A percentile compares a stretch with the other conserved stretches of the same genome.
These are phyloP conservation scores for Zygaena filipendulae DNA, from an alignment of 2,888 invertebrate species.

Conservation along the genomic window DNA sequence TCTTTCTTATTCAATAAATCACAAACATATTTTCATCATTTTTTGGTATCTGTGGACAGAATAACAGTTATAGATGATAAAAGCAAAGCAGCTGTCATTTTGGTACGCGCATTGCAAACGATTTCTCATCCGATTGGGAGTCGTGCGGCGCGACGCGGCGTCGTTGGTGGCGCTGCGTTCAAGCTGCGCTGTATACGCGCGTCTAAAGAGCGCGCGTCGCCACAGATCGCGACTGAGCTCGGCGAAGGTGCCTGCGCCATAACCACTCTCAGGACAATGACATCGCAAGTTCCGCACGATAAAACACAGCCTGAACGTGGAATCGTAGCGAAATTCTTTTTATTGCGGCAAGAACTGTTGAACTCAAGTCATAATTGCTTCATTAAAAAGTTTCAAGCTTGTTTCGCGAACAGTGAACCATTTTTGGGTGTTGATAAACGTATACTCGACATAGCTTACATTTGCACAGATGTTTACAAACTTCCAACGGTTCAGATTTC, in stretches of 20 bases:
- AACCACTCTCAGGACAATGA: slow-evolving; percentile 58
- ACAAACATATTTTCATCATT: no score
- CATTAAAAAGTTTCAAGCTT: slow-evolving; percentile 35
- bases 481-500: not conserved
- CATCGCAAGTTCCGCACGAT: slow-evolving; percentile 64
- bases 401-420: slow-evolving; percentile 33
- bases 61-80: no score
- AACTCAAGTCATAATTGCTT: slow-evolving; percentile 38
- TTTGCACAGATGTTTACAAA: slow-evolving; percentile 3
- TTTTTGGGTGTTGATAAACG: slow-evolving; percentile 22
- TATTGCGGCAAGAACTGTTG: slow-evolving; percentile 37
- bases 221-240: slow-evolving; percentile 6
- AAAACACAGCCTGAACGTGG: slow-evolving; percentile 57
- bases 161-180: slow-evolving; percentile 22
- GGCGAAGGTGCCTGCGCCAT: slow-evolving; percentile 26
- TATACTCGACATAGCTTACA: no score
- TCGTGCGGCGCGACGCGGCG: slow-evolving; percentile 17
- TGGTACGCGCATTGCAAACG: no score
- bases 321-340: slow-evolving; percentile 37
- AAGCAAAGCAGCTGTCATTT: no score
- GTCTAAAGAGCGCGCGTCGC: no score
- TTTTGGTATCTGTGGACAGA: no score
- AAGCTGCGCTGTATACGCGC: slow-evolving; percentile 22
- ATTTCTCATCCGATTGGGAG: no score
- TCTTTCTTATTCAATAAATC: no score